These are phyloP conservation scores for Psix sp. DNA, from an alignment of 1,140 invertebrate species.

Conservation along the genomic window DNA sequence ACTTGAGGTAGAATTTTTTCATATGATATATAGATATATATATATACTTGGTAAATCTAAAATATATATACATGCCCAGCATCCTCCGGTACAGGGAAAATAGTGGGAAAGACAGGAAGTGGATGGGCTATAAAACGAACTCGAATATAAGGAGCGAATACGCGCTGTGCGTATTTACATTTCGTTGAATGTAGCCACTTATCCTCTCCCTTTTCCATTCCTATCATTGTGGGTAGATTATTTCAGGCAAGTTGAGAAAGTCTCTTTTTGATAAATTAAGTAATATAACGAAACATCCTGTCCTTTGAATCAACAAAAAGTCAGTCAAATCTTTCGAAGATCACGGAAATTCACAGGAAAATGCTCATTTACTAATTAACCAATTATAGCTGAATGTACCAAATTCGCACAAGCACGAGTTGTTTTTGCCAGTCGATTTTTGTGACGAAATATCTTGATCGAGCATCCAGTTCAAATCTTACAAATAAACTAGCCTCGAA, in stretches of 20 bases:
- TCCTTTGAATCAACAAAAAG: neutral
- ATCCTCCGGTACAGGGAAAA: too few species aligned
- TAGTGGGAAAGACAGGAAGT: slow-evolving; percentile 17
- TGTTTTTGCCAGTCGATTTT: too few species aligned
- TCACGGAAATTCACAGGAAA: neutral
- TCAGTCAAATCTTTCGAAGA: too few species aligned
- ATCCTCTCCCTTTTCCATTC: slow-evolving; percentile 58
- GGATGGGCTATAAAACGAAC: slow-evolving; percentile 43
- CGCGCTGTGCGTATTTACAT: slow-evolving; percentile 54
- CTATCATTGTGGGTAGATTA: slow-evolving; percentile 62
- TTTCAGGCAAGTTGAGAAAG: slow-evolving; percentile 41
- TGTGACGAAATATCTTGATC: too few species aligned
- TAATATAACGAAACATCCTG: neutral
- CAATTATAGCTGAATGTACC: slow-evolving; percentile 41
- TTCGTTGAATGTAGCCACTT: slow-evolving; percentile 54
- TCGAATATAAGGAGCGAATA: slow-evolving; percentile 40
- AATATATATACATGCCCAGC: too few species aligned
- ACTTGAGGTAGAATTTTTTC: too few species aligned
- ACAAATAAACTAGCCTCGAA: too few species aligned
- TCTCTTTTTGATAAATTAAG: neutral
- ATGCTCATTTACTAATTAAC: slow-evolving; percentile 15
- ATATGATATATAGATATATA: too few species aligned
- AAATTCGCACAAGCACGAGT: slow-evolving; percentile 19
- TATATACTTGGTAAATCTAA: too few species aligned
- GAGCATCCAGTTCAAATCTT: too few species aligned